These are phyloP conservation scores for Chlamydotis undulata DNA, from an alignment of 2,113 vertebrate species.

Conservation along the genomic window DNA sequence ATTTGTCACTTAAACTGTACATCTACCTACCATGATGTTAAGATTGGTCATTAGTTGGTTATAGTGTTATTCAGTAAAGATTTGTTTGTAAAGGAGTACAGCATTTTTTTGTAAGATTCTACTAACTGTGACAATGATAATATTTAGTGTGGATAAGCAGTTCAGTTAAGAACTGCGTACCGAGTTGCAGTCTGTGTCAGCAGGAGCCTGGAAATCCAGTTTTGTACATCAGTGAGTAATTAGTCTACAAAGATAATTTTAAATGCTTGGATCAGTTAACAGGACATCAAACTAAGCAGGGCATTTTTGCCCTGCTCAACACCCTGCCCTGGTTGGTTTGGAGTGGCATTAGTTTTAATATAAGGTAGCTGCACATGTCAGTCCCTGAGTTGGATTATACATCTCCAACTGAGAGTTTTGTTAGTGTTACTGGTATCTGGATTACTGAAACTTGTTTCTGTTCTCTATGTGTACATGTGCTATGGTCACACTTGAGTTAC, in stretches of 20 bases:
- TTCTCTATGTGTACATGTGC: rapidly evolving
- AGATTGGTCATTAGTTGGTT: not conserved
- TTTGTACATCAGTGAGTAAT: not conserved
- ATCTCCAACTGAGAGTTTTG: not conserved
- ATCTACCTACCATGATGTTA: not conserved
- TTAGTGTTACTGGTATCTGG: not conserved
- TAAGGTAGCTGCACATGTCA: not conserved
- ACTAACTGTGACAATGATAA: not conserved
- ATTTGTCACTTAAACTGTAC: not conserved
- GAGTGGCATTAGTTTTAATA: not conserved
- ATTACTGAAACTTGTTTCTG: not conserved
- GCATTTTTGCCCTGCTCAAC: not conserved
- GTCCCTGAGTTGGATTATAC: not conserved
- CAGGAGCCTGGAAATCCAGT: not conserved
- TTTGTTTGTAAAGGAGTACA: not conserved
- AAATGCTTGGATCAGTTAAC: not conserved
- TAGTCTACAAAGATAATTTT: not conserved
- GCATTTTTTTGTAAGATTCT: not conserved
- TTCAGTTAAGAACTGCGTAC: not conserved
- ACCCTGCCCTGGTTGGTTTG: rapidly evolving
- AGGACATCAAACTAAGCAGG: not conserved
- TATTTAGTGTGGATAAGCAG: not conserved
- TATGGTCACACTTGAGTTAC: not conserved
- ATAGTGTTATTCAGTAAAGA: not conserved
- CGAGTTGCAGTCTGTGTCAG: not conserved